Conservation (phyloP, 1,140 invertebrate genomes). For the Arion vulgaris region DNA sequence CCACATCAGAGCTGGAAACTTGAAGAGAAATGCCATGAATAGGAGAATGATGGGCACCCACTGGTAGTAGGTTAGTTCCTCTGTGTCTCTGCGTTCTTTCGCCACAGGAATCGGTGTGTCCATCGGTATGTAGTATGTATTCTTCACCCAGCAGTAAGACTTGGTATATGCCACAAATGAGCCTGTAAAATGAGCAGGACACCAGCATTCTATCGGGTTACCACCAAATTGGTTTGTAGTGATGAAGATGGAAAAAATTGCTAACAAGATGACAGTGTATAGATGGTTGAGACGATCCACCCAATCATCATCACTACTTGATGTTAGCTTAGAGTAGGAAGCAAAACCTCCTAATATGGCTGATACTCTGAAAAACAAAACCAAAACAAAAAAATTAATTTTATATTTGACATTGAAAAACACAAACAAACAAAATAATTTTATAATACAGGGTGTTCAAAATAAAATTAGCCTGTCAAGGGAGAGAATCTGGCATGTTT, state of each 20-base stretch:
- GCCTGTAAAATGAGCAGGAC: conserved; percentile 72
- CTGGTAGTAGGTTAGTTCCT: conserved; percentile 70
- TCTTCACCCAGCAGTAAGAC: conserved; percentile 73
- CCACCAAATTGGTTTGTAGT: conserved; percentile 85
- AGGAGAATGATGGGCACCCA: conserved; percentile 71
- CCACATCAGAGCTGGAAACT: conserved; percentile 68
- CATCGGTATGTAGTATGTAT: conserved; percentile 74
- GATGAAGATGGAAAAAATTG: conserved; percentile 65
- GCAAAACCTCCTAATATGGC: conserved; percentile 64
- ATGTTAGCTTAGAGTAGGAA: conserved; percentile 63
- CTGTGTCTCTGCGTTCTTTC: conserved; percentile 52
- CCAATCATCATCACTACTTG: conserved; percentile 70
- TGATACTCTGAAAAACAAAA: conserved; percentile 49
- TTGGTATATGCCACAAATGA: conserved; percentile 71
- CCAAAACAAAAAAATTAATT: too few species aligned
- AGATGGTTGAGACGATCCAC: conserved; percentile 64
- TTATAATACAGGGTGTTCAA: too few species aligned
- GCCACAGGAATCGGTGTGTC: conserved; percentile 63
- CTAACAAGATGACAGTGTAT: conserved; percentile 64
- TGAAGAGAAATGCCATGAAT: conserved; percentile 69
- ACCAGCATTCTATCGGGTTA: conserved; percentile 73
- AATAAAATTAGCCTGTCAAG: too few species aligned
- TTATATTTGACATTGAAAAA: too few species aligned
- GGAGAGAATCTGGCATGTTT: too few species aligned
- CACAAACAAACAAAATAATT: too few species aligned